These are phyloP conservation scores for Brachionus rotundiformis DNA, from an alignment of 1,140 invertebrate species.

Conservation along the genomic window DNA sequence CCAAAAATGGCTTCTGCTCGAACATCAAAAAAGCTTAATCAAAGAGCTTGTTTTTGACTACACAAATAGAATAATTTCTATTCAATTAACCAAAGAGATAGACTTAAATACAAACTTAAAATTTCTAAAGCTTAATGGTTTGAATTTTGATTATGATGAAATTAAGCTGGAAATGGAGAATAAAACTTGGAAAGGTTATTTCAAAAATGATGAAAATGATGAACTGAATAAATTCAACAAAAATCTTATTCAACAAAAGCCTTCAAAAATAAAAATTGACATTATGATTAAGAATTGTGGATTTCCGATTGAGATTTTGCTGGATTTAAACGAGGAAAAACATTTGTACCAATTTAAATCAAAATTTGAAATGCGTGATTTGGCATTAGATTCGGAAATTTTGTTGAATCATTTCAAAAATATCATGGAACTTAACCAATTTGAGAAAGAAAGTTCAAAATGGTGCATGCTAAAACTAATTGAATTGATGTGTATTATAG, in stretches of 20 bases:
- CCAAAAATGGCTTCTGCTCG: slow-evolving; percentile 80
- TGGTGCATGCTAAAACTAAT: slow-evolving; percentile 34
- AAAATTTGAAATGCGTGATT: slow-evolving; percentile 20
- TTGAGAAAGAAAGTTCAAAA: slow-evolving; percentile 32
- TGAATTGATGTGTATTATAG: slow-evolving; percentile 37
- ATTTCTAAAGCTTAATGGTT: slow-evolving; percentile 22
- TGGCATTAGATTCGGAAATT: slow-evolving; percentile 29
- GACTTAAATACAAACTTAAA: slow-evolving; percentile 18
- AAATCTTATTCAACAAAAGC: not conserved
- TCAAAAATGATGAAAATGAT: not conserved
- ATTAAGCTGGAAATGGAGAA: not conserved
- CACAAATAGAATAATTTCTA: not conserved
- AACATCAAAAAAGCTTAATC: slow-evolving; percentile 17
- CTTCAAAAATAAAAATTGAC: not conserved
- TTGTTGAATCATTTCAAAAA: slow-evolving; percentile 31
- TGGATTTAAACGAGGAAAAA: slow-evolving; percentile 13
- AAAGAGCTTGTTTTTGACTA: not conserved
- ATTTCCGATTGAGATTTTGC: not conserved
- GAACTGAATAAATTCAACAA: not conserved
- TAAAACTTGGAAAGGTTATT: not conserved
- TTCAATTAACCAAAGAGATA: not conserved
- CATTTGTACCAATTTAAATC: slow-evolving; percentile 19
- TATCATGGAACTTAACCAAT: slow-evolving; percentile 28
- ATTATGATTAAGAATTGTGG: not conserved
- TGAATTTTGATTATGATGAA: not conserved